phyloP scores from a whole-genome alignment of 1,140 invertebrate genomes.

The Tachypleus tridentatus region DNA sequence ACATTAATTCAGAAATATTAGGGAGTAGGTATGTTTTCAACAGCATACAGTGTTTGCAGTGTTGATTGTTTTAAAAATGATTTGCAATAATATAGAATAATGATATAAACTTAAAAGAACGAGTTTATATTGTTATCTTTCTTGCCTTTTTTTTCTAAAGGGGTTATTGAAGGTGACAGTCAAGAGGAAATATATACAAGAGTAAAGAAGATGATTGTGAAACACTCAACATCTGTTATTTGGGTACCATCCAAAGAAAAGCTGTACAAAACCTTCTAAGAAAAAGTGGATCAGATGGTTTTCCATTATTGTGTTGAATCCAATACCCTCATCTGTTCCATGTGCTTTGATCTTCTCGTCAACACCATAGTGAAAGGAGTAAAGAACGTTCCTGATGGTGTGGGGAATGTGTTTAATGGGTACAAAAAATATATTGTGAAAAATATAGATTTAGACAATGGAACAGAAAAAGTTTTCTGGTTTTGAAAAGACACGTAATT shows the following conservation, averaged over 20 bases:
- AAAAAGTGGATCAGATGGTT: no score
- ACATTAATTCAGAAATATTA: no score
- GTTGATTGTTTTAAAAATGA: neutral
- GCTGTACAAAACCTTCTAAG: neutral
- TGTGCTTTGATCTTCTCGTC: no score
- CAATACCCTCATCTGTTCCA: no score
- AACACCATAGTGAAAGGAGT: no score
- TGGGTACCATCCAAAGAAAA: constrained; percentile 69
- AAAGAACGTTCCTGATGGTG: no score
- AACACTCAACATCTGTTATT: constrained; percentile 88
- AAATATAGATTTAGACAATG: no score
- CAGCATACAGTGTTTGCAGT: neutral
- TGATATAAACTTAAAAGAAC: neutral
- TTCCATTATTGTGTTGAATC: no score
- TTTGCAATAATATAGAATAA: neutral
- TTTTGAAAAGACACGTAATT: no score
- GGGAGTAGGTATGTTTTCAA: neutral
- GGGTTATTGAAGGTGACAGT: constrained; percentile 90
- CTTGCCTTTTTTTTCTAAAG: constrained; percentile 30
- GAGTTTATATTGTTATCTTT: neutral
- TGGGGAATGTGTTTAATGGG: no score
- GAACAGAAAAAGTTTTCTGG: no score
- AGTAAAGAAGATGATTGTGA: constrained; percentile 85
- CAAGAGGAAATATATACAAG: constrained; percentile 93
- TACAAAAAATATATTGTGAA: no score